phyloP scores from a whole-genome alignment of 2,113 vertebrate species.

The Glaucomys volans region DNA sequence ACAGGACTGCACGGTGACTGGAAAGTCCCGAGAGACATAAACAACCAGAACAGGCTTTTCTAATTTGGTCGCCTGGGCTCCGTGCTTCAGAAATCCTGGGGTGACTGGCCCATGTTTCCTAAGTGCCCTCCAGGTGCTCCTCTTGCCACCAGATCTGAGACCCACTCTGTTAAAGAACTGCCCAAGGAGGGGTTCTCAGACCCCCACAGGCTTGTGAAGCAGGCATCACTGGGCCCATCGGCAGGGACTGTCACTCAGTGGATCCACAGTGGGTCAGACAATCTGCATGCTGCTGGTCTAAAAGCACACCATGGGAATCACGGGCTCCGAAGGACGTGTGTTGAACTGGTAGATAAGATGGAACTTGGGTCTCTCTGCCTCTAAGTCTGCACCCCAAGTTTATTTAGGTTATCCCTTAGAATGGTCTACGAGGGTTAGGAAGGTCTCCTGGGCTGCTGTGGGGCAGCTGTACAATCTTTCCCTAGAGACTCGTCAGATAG shows the following conservation, averaged over 20 bases:
- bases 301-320: background rate
- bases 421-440: background rate
- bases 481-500: background rate
- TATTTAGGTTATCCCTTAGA: background rate
- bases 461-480: background rate
- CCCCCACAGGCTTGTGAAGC: background rate
- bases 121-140: background rate
- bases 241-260: background rate
- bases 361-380: background rate
- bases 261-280: background rate
- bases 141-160: background rate
- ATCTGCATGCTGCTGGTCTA: background rate
- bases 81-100: background rate
- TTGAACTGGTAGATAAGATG: background rate
- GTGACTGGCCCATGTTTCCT: background rate
- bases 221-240: accelerated
- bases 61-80: background rate
- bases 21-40: background rate
- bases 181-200: background rate
- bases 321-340: background rate
- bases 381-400: background rate
- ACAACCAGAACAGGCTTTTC: too few species aligned
- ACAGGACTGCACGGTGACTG: background rate
- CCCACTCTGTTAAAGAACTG: background rate
- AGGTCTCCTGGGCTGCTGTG: background rate